phyloP scores from a whole-genome alignment of 1,140 invertebrate genomes.

The Aphaenogaster rudis region DNA sequence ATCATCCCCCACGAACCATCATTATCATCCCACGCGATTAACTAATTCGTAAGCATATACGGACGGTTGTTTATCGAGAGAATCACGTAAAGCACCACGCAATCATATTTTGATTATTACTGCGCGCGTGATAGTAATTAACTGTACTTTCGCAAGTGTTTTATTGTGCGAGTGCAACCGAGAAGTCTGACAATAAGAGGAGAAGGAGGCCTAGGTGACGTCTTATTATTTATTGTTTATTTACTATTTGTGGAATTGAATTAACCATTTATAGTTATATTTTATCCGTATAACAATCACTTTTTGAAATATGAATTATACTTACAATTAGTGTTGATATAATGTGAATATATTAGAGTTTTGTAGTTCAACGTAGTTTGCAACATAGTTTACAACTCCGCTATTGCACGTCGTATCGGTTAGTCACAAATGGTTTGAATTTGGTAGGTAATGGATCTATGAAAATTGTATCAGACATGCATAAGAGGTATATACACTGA shows the following conservation, averaged over 20 bases:
- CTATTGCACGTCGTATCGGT: background rate
- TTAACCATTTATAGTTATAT: background rate
- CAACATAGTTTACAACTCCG: background rate
- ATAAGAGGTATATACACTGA: background rate
- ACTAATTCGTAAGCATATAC: slow-evolving; percentile 5
- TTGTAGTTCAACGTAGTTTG: background rate
- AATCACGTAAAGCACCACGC: background rate
- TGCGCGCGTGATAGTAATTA: background rate
- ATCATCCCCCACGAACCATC: background rate
- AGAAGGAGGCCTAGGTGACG: background rate
- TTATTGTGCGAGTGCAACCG: background rate
- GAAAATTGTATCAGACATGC: background rate
- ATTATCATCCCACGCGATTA: background rate
- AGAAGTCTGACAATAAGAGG: background rate
- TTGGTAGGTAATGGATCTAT: slow-evolving; percentile 13
- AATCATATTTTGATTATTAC: slow-evolving; percentile 11
- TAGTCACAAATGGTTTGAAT: background rate
- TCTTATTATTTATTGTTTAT: background rate
- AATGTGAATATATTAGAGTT: background rate
- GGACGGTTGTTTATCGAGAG: background rate
- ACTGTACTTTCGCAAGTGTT: background rate
- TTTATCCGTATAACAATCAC: background rate
- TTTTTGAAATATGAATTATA: background rate
- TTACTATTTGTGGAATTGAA: background rate
- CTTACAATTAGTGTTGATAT: background rate